Base-by-base conservation (phyloP, 2,888 invertebrate species). In the Cylloceria caligata region DNA sequence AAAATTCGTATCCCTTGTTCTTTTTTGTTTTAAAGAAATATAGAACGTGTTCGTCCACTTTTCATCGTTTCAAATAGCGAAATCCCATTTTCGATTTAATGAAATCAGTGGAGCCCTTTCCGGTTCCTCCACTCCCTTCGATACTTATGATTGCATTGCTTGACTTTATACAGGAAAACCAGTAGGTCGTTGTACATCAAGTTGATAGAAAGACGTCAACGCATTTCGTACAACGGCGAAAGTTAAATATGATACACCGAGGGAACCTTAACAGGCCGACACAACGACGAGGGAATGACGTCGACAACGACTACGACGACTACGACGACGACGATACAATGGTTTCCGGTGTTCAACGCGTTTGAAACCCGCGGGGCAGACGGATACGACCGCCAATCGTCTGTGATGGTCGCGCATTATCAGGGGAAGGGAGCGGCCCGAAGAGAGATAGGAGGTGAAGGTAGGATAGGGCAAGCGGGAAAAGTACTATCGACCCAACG, bases 191-290 rank as follows among this genome's bases (percentile, higher is more conserved):
- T 27, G 83, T 88, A 87, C 88, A 85, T 88, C 88, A 88, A 86
- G 75, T 85, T 87, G 88, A 88, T 87, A 85, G 85, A 82, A 74
- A 86, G 83, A 24, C 24, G 62, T 85, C 86, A 86, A 87, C 86
- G 78, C 87, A 84, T 84, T 76, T 81, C 81, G 81, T 82, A 82
- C 84, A 81, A 76, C 83, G 77, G 47, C 82, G n/a, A 77, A 80
- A 80, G 19, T 7, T 21, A 11, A 7, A 64, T 55, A 13, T 19
- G 62, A 69, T 42, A 45, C 45, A 49, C 60, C 73, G 36, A 76
- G 80, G 83, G 52, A 68, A 3, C 62, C 80, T 69, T 67, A 76
- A 86, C 85, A 80, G 85, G 69, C 83, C 83, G 68, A 81, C 62
- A 73, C 80, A 80, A 71, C 72, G 77, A 60, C 30, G 45, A 42